phyloP scores from a whole-genome alignment of 2,113 vertebrate species.

The Panurus biarmicus region DNA sequence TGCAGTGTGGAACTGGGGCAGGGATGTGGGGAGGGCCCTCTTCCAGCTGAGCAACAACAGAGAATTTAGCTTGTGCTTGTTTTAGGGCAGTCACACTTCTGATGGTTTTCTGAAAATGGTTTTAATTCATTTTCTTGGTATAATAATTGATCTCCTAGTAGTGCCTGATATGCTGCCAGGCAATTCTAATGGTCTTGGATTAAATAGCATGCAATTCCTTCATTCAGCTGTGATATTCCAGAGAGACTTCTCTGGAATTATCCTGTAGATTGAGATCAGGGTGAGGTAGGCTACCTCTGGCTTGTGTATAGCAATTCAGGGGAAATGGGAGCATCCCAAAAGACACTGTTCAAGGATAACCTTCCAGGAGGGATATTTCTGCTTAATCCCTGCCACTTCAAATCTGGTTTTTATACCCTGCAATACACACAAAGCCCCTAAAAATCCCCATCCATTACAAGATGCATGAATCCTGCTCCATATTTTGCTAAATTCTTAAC shows the following conservation, averaged over 20 bases:
- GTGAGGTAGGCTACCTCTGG: not conserved
- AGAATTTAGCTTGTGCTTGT: not conserved
- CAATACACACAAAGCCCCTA: not conserved
- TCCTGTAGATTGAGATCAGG: not conserved
- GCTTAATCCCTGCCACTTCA: not conserved
- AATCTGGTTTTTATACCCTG: not conserved
- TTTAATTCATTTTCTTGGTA: slow-evolving; percentile 29
- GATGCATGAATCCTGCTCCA: not conserved
- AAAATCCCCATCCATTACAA: not conserved
- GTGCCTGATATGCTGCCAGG: not conserved
- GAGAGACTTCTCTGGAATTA: not conserved
- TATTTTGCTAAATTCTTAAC: not conserved
- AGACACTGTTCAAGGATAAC: not conserved
- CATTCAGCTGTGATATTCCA: not conserved
- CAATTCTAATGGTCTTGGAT: not conserved
- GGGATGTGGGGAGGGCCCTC: not conserved
- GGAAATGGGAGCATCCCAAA: not conserved
- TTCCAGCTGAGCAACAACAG: not conserved
- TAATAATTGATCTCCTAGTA: slow-evolving; percentile 26
- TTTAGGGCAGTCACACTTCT: not conserved
- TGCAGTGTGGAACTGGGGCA: fast-evolving
- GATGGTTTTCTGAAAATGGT: not conserved
- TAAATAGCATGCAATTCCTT: not conserved
- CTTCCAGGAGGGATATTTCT: not conserved
- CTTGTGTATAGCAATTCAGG: not conserved